Percentiles rank a stretch among this genome's conserved stretches.
These are phyloP conservation scores for Mesitornis unicolor DNA, from an alignment of 2,113 vertebrate genomes.

Conservation along the genomic window DNA sequence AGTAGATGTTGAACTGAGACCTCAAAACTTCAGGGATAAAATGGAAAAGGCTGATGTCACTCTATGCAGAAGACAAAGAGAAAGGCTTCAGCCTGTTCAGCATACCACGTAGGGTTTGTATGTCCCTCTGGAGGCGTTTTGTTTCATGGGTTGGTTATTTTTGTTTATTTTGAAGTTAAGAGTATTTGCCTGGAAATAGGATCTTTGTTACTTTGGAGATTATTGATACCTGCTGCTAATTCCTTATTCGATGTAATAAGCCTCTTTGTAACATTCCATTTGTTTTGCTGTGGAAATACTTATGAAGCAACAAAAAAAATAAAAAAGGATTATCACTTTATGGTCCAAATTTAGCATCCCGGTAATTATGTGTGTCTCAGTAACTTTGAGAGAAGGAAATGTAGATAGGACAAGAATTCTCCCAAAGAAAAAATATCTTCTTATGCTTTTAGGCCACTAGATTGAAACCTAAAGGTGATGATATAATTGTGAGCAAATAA, in stretches of 20 bases:
- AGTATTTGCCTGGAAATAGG: constrained; percentile 27
- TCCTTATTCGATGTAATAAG: constrained; percentile 20
- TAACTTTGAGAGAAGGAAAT: background rate
- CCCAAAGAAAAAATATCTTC: background rate
- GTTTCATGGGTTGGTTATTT: background rate
- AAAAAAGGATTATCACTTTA: background rate
- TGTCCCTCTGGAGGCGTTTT: background rate
- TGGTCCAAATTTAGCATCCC: constrained; percentile 5
- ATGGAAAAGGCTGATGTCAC: background rate
- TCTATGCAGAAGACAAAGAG: background rate
- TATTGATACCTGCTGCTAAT: constrained; percentile 45
- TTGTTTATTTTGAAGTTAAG: constrained; percentile 32
- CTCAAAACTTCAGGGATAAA: background rate
- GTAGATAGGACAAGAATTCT: background rate
- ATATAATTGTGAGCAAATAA: background rate
- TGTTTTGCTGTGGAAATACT: constrained; percentile 33
- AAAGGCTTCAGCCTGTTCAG: background rate
- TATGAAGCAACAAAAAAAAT: background rate
- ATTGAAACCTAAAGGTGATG: background rate
- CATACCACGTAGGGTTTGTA: background rate
- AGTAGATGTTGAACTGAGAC: background rate
- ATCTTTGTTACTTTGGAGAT: constrained; percentile 48
- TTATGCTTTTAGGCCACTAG: background rate
- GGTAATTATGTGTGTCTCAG: background rate
- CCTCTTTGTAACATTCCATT: constrained; percentile 35